These are phyloP conservation scores for Danaus melanippus DNA, from an alignment of 1,140 invertebrate species.

Conservation along the genomic window DNA sequence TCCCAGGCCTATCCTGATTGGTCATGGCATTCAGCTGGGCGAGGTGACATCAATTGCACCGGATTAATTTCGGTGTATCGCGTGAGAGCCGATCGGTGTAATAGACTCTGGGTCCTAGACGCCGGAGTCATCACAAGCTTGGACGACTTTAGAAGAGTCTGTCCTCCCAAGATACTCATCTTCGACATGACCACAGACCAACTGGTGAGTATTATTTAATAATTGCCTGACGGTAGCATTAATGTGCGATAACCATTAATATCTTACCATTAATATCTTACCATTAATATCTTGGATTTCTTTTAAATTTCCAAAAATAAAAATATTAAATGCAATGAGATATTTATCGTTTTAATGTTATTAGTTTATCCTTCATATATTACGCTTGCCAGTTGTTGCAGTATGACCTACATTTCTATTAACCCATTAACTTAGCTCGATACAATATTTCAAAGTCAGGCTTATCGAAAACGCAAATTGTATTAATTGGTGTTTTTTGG, in stretches of 20 bases:
- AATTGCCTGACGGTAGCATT: background rate
- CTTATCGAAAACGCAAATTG: too few species aligned
- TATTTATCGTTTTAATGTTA: too few species aligned
- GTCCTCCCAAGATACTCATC: conserved; percentile 85
- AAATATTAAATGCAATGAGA: too few species aligned
- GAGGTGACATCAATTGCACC: conserved; percentile 79
- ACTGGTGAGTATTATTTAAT: conserved; percentile 63
- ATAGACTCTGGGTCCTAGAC: conserved; percentile 83
- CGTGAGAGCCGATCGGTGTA: conserved; percentile 80
- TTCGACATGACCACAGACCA: conserved; percentile 82
- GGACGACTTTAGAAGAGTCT: conserved; percentile 81
- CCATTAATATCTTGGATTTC: too few species aligned
- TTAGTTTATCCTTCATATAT: too few species aligned
- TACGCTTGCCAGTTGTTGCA: background rate
- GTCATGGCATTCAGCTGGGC: conserved; percentile 82
- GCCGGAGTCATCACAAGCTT: conserved; percentile 82
- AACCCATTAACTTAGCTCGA: background rate
- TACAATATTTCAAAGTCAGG: conserved; percentile 5
- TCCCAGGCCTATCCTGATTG: conserved; percentile 83
- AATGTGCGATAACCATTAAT: too few species aligned
- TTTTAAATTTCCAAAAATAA: too few species aligned
- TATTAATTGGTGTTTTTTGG: too few species aligned
- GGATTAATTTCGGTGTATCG: conserved; percentile 85
- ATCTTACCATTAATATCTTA: too few species aligned
- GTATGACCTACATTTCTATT: background rate